Evolutionary conservation across 2,113 vertebrate species (phyloP), one percentile per base, ranked within the genome.

Genomic region (Cinclus mexicanus): DNA sequence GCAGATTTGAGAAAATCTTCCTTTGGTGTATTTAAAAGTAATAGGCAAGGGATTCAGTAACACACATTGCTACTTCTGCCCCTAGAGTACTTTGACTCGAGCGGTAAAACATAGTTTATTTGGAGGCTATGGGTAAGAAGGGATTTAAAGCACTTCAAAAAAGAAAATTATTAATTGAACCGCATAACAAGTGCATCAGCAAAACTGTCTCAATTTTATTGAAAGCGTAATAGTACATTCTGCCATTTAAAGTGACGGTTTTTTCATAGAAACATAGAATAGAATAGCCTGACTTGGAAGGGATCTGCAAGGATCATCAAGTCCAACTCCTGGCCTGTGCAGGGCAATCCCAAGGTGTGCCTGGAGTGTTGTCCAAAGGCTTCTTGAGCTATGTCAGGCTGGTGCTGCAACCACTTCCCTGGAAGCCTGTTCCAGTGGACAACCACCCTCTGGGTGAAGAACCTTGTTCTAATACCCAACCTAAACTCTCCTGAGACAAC

Each of bases 321-420:
- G 15, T 74, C 14, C 23, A 52, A 9, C 37, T 37, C 13, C 69
- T n/a, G 26, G 3, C 37, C 33, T 28, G 5, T 24, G 28, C 37
- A 74, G 18, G 15, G 29, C 9, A 75, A 39, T 20, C 20, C 10
- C 33, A 74, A n/a, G 10, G 10, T 20, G 14, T 52, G 26, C 12
- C 33, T 37, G 52, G 26, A 52, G 8, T 8, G 28, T 1, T 39
- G 18, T 44, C 12, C 31, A 65, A 57, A 29, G 0, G 0, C 4
- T 55, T 50, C 44, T 76, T 70, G 56, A 70, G 1, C 23, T 55
- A n/a, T 35, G 11, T 21, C 29, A 56, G 41, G 16, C 13, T 42
- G 29, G 5, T 31, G 42, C 57, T 64, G 49, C 42, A 35, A 14
- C 12, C 13, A 10, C 9, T 41, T 5, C 24, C 24, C 29, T 26